Base-by-base conservation (phyloP, 2,888 invertebrate genomes). In the Nematopogon swammerdamellus region DNA sequence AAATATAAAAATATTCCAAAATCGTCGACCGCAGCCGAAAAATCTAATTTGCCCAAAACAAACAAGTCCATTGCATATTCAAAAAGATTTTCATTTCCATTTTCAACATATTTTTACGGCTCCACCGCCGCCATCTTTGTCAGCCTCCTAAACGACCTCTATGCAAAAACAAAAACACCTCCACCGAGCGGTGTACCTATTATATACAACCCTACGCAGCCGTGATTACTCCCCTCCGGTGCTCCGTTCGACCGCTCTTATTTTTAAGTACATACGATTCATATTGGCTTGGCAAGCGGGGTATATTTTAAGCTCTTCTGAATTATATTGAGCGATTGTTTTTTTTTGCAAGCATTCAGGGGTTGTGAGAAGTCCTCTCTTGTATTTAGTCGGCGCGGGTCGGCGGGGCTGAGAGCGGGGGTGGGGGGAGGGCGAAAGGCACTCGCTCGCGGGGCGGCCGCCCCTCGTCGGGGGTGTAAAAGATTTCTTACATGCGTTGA, bases 401-500 rank as follows among this genome's bases (percentile, higher is more conserved):
- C 58, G 60, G 57, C 64, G 67, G 60, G 74, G 73, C 64, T 64
- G 58, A 59, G 57, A 64, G 67, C 60, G 64, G 62, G 67, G n/a
- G n/a, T n/a, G n/a, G n/a, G n/a, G n/a, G n/a, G n/a, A n/a, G n/a
- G n/a, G n/a, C n/a, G n/a, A n/a, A n/a, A n/a, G n/a, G 63, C 67
- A 67, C 72, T 74, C 25, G 25, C 25, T 68, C 68, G 66, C 66
- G 60, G 45, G 46, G 46, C 36, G 59, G 56, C 59, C 72, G 72
- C 64, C 74, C 72, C 73, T 64, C 70, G 62, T 65, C 59, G 60
- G 63, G 62, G 63, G 61, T 25, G 49, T n/a, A 63, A 58, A 70
- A 73, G 74, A 71, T 76, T 75, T 77, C 76, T 77, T 77, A 74
- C 72, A 69, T 68, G 60, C 67, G n/a, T n/a, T 67, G 65, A 71